A percentile compares a stretch with the other conserved stretches of the same genome.
Evolutionary conservation across 64 coral and sea anemone genomes (phyloP).

Genomic region (Exaiptasia diaphana): DNA sequence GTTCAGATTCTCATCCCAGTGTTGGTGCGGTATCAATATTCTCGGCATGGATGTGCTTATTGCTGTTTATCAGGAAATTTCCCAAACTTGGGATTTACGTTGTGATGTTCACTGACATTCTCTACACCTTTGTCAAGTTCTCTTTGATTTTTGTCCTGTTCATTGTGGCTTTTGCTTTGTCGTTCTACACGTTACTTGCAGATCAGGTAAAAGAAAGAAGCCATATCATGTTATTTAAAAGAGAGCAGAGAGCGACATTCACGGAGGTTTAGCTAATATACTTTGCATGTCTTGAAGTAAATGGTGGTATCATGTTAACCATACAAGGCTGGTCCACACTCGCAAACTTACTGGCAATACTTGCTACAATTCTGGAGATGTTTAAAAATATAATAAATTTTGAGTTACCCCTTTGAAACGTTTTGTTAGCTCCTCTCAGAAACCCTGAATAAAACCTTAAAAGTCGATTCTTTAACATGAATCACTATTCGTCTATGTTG

Average conservation of each 20-base stretch:
- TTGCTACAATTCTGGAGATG: too few species aligned
- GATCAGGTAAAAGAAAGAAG: constrained; percentile 62
- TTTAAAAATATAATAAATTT: too few species aligned
- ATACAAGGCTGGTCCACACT: neutral
- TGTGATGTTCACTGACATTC: constrained; percentile 93
- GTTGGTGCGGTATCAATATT: constrained; percentile 77
- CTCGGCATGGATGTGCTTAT: constrained; percentile 69
- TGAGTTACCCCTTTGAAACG: too few species aligned
- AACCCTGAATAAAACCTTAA: too few species aligned
- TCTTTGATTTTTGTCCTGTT: constrained; percentile 70
- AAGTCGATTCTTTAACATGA: too few species aligned
- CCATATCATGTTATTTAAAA: neutral
- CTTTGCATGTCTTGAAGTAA: too few species aligned
- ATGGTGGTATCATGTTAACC: too few species aligned
- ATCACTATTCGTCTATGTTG: too few species aligned
- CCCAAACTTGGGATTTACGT: constrained; percentile 94
- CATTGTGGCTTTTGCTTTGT: constrained; percentile 82
- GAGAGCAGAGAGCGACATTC: neutral
- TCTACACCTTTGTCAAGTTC: constrained; percentile 76
- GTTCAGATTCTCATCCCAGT: constrained; percentile 46
- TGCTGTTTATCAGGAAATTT: constrained; percentile 87
- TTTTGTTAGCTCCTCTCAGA: too few species aligned
- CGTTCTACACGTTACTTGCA: constrained; percentile 74
- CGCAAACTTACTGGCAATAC: too few species aligned
- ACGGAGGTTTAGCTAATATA: neutral